Conservation (phyloP, 2,113 vertebrate genomes). For the Cryptomyrus ogoouensis region DNA sequence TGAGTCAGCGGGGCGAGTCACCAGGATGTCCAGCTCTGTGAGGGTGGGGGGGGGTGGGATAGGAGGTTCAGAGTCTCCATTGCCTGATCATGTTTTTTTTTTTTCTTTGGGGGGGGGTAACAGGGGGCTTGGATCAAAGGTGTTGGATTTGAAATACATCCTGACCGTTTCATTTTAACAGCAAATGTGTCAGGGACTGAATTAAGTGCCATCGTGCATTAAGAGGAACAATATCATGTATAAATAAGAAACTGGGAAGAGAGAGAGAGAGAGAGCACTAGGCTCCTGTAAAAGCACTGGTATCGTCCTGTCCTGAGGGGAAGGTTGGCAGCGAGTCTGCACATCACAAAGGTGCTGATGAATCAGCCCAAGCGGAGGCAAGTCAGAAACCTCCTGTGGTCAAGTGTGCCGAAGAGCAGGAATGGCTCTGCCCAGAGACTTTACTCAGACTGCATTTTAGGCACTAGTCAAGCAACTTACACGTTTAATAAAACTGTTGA, state of each 20-base stretch:
- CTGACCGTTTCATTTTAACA: background rate
- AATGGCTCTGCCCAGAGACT: background rate
- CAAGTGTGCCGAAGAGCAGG: background rate
- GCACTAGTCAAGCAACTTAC: background rate
- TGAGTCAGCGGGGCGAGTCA: background rate
- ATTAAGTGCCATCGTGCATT: background rate
- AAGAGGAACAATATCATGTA: background rate
- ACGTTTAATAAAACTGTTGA: background rate
- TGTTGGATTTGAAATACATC: background rate
- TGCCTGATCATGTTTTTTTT: background rate
- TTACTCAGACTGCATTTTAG: background rate
- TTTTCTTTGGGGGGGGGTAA: background rate
- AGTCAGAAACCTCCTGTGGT: background rate
- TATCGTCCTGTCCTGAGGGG: background rate
- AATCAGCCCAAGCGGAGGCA: background rate
- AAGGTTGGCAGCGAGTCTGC: background rate
- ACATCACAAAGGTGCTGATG: background rate
- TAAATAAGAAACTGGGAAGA: background rate
- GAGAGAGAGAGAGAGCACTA: background rate
- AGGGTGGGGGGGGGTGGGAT: background rate
- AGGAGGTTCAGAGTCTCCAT: background rate
- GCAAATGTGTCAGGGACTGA: background rate
- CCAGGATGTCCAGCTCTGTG: background rate
- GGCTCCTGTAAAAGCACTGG: background rate
- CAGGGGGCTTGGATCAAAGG: background rate